Evolutionary conservation across 2,797 vertebrate genomes (phyloP).

Genomic region (Nasua narica): DNA sequence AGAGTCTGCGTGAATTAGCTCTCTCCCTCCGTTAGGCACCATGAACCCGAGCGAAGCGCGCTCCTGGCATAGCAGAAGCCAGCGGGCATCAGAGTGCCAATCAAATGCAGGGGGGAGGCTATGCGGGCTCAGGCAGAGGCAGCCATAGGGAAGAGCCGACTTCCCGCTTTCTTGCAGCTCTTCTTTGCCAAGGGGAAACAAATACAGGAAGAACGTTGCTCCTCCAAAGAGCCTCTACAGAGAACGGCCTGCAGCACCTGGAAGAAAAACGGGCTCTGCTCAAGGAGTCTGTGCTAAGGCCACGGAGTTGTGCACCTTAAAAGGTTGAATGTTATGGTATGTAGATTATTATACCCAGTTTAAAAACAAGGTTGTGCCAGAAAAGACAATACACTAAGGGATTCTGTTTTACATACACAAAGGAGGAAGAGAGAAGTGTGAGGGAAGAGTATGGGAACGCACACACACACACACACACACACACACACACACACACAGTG

Average conservation of each 20-base stretch:
- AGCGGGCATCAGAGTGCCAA: background rate
- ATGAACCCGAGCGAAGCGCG: fast-evolving
- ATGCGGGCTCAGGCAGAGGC: background rate
- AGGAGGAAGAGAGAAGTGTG: background rate
- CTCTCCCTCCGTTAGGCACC: background rate
- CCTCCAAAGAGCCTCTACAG: background rate
- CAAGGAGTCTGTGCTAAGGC: background rate
- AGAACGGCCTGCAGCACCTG: background rate
- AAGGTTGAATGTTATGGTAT: background rate
- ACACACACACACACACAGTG: too few species aligned
- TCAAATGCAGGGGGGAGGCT: fast-evolving
- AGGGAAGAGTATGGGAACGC: background rate
- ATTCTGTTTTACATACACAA: background rate
- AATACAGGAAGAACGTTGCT: background rate
- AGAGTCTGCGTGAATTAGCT: background rate
- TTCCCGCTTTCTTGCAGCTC: background rate
- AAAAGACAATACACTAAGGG: background rate
- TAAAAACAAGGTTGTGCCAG: background rate
- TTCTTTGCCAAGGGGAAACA: background rate
- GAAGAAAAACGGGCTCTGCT: background rate
- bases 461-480: fast-evolving
- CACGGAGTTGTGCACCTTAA: background rate
- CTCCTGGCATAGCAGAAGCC: background rate
- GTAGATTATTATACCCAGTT: background rate
- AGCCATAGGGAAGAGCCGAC: background rate